Conservation (phyloP, 2,797 vertebrate genomes). For the Peromyscus nudipes region DNA sequence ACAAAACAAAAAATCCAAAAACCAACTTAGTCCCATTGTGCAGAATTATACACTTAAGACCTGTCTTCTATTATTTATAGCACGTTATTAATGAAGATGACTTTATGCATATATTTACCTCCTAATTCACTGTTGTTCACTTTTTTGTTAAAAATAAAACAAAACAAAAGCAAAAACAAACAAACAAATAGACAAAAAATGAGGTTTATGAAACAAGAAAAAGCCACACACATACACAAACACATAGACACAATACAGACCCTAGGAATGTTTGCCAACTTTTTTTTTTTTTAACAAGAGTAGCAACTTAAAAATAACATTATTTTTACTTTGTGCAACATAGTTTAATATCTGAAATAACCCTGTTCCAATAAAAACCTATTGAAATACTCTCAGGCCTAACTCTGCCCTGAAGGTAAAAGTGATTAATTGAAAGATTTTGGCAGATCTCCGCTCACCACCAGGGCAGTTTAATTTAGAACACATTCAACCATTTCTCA, state of each 20-base stretch:
- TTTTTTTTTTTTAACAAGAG: conserved; percentile 83
- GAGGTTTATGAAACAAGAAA: conserved; percentile 82
- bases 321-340: conserved; percentile 82
- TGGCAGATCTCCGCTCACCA: conserved; percentile 80
- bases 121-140: conserved; percentile 86
- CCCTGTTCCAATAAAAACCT: conserved; percentile 83
- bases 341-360: conserved; percentile 84
- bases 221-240: conserved; percentile 82
- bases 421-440: conserved; percentile 84
- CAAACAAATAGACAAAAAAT: conserved; percentile 55
- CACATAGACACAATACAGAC: conserved; percentile 81
- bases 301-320: conserved; percentile 85
- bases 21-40: conserved; percentile 83
- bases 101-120: conserved; percentile 88
- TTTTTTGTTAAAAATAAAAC: conserved; percentile 72
- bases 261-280: conserved; percentile 76
- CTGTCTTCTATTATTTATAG: conserved; percentile 88
- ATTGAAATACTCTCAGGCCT: conserved; percentile 83
- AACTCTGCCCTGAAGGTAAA: conserved; percentile 82
- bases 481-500: conserved; percentile 84
- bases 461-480: conserved; percentile 84
- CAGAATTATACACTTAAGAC: conserved; percentile 88
- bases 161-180: too few species aligned
- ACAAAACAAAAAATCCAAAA: too few species aligned
- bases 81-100: conserved; percentile 88